A percentile compares a stretch with the other conserved stretches of the same genome.
phyloP scores from a whole-genome alignment of 2,113 vertebrate species.

The Todiramphus chloris region DNA sequence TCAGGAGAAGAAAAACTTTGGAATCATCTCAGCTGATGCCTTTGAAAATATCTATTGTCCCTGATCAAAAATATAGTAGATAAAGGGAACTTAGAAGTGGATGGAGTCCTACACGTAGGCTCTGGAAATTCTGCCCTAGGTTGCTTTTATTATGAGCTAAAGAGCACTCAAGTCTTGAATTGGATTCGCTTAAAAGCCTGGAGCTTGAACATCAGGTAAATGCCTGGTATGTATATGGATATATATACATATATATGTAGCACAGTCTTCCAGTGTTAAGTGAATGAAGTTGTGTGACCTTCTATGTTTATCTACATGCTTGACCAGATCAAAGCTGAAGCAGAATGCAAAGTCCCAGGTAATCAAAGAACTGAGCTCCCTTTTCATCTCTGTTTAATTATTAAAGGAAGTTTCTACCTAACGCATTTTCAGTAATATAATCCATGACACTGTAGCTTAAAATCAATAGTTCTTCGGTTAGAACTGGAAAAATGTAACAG shows the following conservation, averaged over 20 bases:
- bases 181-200: not conserved
- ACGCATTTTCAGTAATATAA: not conserved
- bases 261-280: not conserved
- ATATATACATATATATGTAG: not conserved
- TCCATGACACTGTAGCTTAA: not conserved
- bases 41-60: not conserved
- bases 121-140: not conserved
- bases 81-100: not conserved
- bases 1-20: not conserved
- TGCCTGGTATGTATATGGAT: not conserved
- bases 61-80: not conserved
- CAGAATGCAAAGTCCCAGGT: not conserved
- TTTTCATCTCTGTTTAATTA: slow-evolving; percentile 12
- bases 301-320: not conserved
- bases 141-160: not conserved
- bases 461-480: slow-evolving; percentile 2
- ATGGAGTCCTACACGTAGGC: not conserved
- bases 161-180: not conserved
- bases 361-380: not conserved
- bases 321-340: slow-evolving; percentile 3
- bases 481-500: not conserved
- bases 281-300: not conserved
- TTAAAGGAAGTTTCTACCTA: slow-evolving; percentile 2
- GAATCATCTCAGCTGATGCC: not conserved
- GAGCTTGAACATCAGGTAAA: not conserved